These are phyloP conservation scores for Pristionchus mayeri DNA, from an alignment of 2,888 invertebrate species.

Conservation along the genomic window DNA sequence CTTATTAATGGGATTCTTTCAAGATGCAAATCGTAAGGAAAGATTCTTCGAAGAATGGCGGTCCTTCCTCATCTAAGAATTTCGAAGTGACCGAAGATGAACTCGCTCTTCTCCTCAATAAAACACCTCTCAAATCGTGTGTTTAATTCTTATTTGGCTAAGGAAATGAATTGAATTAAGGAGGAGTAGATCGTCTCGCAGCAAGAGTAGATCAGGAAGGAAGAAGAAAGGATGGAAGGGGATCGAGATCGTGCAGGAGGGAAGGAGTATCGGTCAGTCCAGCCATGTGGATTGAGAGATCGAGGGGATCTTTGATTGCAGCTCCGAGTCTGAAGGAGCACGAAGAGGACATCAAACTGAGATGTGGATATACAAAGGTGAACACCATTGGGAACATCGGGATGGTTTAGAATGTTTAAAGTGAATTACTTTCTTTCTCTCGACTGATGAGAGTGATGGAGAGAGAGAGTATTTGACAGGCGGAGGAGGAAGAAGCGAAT, in stretches of 20 bases:
- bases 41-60: background rate
- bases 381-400: too few species aligned
- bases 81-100: background rate
- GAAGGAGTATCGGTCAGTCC: background rate
- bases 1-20: too few species aligned
- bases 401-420: too few species aligned
- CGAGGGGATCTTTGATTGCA: background rate
- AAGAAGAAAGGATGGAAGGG: constrained; percentile 38
- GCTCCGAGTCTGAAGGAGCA: constrained; percentile 22
- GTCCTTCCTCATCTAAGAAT: background rate
- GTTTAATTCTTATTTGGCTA: too few species aligned
- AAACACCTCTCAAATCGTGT: background rate
- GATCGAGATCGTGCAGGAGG: constrained; percentile 1
- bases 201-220: constrained; percentile 10
- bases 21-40: background rate
- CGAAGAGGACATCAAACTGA: constrained; percentile 22
- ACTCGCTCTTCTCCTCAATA: background rate
- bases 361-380: constrained; percentile 42
- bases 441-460: too few species aligned
- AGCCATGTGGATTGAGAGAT: background rate
- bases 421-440: too few species aligned
- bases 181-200: background rate
- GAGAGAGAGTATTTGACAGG: too few species aligned
- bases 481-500: background rate
- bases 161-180: background rate